Conservation (phyloP, 2,797 vertebrate species). For the Parauchenoglanis ngamensis region DNA sequence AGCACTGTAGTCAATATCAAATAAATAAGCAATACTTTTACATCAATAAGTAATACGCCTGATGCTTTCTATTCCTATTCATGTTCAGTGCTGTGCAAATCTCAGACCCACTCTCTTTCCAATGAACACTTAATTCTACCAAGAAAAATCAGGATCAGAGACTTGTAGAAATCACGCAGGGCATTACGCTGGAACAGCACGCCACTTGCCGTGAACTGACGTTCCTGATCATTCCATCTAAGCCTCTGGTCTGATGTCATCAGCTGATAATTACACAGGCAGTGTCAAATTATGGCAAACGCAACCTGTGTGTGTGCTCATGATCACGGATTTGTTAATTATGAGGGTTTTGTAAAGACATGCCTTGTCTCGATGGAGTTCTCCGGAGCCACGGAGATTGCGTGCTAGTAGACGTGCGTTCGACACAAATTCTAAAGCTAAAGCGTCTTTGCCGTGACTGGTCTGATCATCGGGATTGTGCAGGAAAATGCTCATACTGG, state of each 20-base stretch:
- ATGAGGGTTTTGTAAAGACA: conserved; percentile 6
- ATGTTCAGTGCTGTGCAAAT: not conserved
- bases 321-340: not conserved
- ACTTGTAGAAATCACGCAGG: too few relatives aligned
- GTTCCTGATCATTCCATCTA: conserved; percentile 12
- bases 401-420: not conserved
- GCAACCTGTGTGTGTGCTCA: not conserved
- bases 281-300: not conserved
- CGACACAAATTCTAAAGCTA: not conserved
- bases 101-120: not conserved
- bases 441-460: not conserved
- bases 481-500: not conserved
- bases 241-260: conserved; percentile 17
- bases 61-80: not conserved
- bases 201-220: not conserved
- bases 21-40: not conserved
- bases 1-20: not conserved
- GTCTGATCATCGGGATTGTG: not conserved
- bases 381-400: not conserved
- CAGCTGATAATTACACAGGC: conserved; percentile 19
- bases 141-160: not conserved
- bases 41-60: not conserved
- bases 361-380: not conserved
- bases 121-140: not conserved
- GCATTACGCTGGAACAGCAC: not conserved